A percentile compares a stretch with the other conserved stretches of the same genome.
phyloP scores from a whole-genome alignment of 2,113 vertebrate species.

The Apistogramma diplotaenia region DNA sequence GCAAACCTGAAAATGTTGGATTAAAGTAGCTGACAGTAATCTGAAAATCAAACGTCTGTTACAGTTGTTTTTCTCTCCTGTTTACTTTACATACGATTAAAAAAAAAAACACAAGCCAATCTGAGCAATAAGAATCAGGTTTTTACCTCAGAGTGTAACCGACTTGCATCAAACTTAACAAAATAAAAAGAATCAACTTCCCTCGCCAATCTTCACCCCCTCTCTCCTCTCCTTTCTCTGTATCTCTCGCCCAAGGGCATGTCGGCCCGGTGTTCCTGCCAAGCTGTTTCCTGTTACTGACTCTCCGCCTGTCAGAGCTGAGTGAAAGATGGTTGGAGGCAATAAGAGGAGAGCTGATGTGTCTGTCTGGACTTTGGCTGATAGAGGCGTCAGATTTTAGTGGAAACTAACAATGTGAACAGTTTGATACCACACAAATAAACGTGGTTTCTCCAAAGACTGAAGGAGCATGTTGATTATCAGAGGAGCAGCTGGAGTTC shows the following conservation, averaged over 20 bases:
- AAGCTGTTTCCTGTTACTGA: constrained; percentile 59
- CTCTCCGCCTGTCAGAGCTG: constrained; percentile 44
- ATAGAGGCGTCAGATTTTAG: background rate
- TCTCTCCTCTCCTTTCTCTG: background rate
- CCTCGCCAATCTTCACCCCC: background rate
- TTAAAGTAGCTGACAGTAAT: background rate
- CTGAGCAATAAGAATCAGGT: background rate
- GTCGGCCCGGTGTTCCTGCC: constrained; percentile 28
- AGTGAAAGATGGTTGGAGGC: constrained; percentile 58
- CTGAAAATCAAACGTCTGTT: background rate
- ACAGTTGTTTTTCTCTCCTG: background rate
- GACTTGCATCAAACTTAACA: background rate
- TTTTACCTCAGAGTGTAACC: background rate
- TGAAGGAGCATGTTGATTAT: background rate
- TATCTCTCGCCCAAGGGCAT: constrained; percentile 44
- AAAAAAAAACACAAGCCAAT: background rate
- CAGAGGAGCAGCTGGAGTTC: background rate
- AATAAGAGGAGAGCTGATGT: constrained; percentile 51
- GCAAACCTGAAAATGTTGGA: too few relatives aligned
- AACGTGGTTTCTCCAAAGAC: background rate
- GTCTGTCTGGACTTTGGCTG: constrained; percentile 7
- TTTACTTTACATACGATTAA: background rate
- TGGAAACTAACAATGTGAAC: background rate
- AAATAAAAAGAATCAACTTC: constrained; percentile 21
- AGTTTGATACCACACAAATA: background rate